Conservation (phyloP, 1,140 invertebrate genomes). For the Araneus ventricosus region DNA sequence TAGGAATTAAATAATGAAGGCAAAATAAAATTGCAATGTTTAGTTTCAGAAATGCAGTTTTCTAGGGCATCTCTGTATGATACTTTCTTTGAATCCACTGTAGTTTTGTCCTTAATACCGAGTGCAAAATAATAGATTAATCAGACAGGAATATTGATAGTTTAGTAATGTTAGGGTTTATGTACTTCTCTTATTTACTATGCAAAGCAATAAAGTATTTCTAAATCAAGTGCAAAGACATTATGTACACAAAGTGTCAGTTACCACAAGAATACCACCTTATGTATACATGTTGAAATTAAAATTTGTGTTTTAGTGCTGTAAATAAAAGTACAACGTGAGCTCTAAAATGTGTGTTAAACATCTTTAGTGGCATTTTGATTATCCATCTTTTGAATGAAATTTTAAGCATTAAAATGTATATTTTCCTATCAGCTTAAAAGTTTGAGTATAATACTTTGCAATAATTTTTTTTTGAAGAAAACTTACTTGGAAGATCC, state of each 20-base stretch:
- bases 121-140: slow-evolving; percentile 65
- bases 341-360: slow-evolving; percentile 25
- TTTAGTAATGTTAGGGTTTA: slow-evolving; percentile 56
- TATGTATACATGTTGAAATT: slow-evolving; percentile 29
- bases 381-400: slow-evolving; percentile 38
- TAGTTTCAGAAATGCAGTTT: slow-evolving; percentile 54
- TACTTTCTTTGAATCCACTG: slow-evolving; percentile 27
- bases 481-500: too few species aligned
- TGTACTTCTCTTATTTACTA: slow-evolving; percentile 35
- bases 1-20: neutral
- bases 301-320: slow-evolving; percentile 43
- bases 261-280: slow-evolving; percentile 21
- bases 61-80: slow-evolving; percentile 31
- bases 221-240: slow-evolving; percentile 26
- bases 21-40: slow-evolving; percentile 25
- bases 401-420: neutral
- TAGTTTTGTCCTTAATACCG: slow-evolving; percentile 36
- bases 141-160: slow-evolving; percentile 50
- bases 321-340: slow-evolving; percentile 35
- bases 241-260: slow-evolving; percentile 30
- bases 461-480: too few species aligned
- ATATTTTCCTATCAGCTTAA: neutral
- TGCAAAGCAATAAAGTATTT: slow-evolving; percentile 63
- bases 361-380: slow-evolving; percentile 47
- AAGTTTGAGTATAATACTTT: neutral